Percentiles rank a stretch among this genome's conserved stretches.
These are phyloP conservation scores for Rhamphomyia laevipes DNA, from an alignment of 2,888 invertebrate species.

Conservation along the genomic window DNA sequence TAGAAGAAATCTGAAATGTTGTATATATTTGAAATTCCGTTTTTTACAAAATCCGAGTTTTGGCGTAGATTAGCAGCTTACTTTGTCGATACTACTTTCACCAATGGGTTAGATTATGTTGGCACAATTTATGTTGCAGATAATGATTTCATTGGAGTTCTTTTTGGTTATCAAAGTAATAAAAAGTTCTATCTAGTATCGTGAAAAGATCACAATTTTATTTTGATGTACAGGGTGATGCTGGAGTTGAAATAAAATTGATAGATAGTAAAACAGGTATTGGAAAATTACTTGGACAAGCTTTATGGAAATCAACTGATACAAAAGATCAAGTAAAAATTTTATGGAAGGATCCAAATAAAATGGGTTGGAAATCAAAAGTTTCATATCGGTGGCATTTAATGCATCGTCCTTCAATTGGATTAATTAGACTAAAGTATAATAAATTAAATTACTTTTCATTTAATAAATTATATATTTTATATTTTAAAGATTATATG, in stretches of 20 bases:
- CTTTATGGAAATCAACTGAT: constrained; percentile 90
- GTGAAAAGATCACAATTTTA: constrained; percentile 92
- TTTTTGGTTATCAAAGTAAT: constrained; percentile 84
- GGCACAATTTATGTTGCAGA: constrained; percentile 90
- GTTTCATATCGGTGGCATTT: constrained; percentile 90
- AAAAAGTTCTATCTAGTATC: constrained; percentile 88
- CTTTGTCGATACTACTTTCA: too few species aligned
- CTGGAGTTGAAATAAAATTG: constrained; percentile 86
- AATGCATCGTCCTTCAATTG: constrained; percentile 81
- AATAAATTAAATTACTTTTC: too few species aligned
- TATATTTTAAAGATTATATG: constrained; percentile 53
- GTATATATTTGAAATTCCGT: too few species aligned
- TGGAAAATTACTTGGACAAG: constrained; percentile 78
- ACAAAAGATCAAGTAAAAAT: constrained; percentile 74
- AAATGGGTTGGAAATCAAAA: constrained; percentile 86
- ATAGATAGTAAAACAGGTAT: constrained; percentile 87
- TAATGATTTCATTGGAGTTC: constrained; percentile 91
- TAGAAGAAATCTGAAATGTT: too few species aligned
- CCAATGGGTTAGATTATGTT: constrained; percentile 80
- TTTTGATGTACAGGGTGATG: constrained; percentile 49
- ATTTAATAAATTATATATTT: background rate
- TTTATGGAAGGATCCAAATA: constrained; percentile 86
- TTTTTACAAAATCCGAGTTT: too few species aligned
- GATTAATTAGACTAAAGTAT: constrained; percentile 69
- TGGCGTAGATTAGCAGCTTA: too few species aligned